phyloP scores from a whole-genome alignment of 2,888 invertebrate species.

The Pycnomerus fuliginosus region DNA sequence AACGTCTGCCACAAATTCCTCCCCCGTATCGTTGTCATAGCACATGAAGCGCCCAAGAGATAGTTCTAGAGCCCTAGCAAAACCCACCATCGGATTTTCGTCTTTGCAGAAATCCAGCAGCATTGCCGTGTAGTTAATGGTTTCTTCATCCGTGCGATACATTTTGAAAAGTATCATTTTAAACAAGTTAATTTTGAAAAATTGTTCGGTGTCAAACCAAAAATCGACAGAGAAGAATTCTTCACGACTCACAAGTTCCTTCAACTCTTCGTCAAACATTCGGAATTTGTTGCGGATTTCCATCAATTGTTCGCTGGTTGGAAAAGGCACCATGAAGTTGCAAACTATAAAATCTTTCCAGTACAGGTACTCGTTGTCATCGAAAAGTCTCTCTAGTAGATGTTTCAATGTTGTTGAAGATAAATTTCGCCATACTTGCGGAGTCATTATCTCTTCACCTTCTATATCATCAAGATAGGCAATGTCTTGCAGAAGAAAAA shows the following conservation, averaged over 20 bases:
- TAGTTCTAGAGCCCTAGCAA: conserved; percentile 60
- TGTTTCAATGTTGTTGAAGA: conserved; percentile 35
- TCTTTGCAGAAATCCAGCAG: conserved; percentile 65
- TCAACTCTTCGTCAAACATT: conserved; percentile 51
- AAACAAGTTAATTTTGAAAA: conserved; percentile 34
- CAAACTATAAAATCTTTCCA: conserved; percentile 69
- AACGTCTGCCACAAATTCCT: conserved; percentile 48
- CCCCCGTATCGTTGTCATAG: conserved; percentile 54
- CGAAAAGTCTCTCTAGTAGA: conserved; percentile 55
- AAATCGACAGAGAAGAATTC: conserved; percentile 45
- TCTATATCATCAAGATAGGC: conserved; percentile 40
- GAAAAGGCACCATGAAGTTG: conserved; percentile 59
- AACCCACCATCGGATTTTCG: conserved; percentile 56
- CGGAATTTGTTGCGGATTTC: conserved; percentile 54
- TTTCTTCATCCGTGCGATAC: conserved; percentile 54
- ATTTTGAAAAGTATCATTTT: conserved; percentile 62
- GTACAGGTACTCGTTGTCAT: conserved; percentile 58
- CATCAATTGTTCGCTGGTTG: conserved; percentile 58
- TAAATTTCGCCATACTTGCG: conserved; percentile 46
- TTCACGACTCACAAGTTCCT: conserved; percentile 47
- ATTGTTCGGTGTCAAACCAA: conserved; percentile 51
- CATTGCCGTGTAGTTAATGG: conserved; percentile 63
- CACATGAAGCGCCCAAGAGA: conserved; percentile 59
- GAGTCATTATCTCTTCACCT: conserved; percentile 31
- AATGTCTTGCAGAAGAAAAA: conserved; percentile 53